Evolutionary conservation across 2,888 invertebrate species (phyloP), one percentile per base, ranked within the genome.

Genomic region (Mechanitis mazaeus): DNA sequence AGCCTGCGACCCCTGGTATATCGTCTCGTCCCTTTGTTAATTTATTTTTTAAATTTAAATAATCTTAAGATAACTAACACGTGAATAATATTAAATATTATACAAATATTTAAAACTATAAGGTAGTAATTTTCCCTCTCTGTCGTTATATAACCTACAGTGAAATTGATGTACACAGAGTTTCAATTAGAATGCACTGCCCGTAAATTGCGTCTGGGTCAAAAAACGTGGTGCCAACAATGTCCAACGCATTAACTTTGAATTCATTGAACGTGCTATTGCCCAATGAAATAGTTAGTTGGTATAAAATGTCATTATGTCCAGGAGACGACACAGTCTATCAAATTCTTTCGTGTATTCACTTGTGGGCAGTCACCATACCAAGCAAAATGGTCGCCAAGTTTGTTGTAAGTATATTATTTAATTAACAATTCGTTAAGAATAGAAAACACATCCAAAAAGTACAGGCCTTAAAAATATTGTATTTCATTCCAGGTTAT

Each of bases 341-440:
- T 76, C 73, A 74, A 72, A 78, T 73, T 75, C 75, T 75, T 77
- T 79, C 72, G 73, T 73, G 72, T 75, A 75, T 61, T 60, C 75
- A 80, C 77, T 74, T 73, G 83, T 82, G 81, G 87, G 88, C 87
- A 88, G 89, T 89, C 88, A 88, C 87, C 73, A 76, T 68, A 71
- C 72, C 76, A 79, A 84, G 84, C 82, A 88, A 79, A 88, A 90
- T 90, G 90, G 85, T 90, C 84, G 87, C 88, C 88, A 89, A 89
- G 84, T 87, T 88, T 81, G 74, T 87, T 78, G 90, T 90, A 72
- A 89, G 90, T 79, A 45, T 50, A 57, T 55, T 50, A 31, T 50
- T 11, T 50, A 7, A 28, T 6, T 31, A 50, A 50, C 31, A 50
- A 28, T 7, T 7, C 7, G 1, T 31, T n/a, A 50, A 0, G 5